phyloP scores from a whole-genome alignment of 2,113 vertebrate species.

The Trinectes maculatus region DNA sequence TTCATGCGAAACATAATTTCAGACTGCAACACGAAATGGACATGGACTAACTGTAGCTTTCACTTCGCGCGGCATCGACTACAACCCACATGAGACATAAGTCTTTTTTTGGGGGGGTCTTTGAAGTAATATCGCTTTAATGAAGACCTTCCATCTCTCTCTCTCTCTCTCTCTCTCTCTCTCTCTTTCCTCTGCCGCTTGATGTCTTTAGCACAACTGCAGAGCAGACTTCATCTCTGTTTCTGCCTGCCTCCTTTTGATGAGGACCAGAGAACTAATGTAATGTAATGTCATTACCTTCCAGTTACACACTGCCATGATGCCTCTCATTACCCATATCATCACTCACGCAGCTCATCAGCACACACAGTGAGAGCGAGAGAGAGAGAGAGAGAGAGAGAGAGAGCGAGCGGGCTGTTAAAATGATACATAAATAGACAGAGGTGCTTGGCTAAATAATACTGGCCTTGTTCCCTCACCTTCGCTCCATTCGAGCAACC shows the following conservation, averaged over 20 bases:
- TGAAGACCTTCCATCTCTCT: slow-evolving; percentile 29
- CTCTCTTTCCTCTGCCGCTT: too few relatives aligned
- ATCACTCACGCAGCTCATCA: slow-evolving; percentile 67
- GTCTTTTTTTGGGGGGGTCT: slow-evolving; percentile 18
- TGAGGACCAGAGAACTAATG: slow-evolving; percentile 68
- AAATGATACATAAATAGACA: slow-evolving; percentile 60
- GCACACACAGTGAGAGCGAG: slow-evolving; percentile 4
- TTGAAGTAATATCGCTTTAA: slow-evolving; percentile 38
- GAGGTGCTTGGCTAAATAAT: slow-evolving; percentile 57
- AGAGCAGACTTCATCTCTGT: slow-evolving; percentile 32
- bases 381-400: slow-evolving; percentile 10
- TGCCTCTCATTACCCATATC: slow-evolving; percentile 72
- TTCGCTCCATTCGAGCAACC: slow-evolving; percentile 27
- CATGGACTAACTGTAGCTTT: neutral
- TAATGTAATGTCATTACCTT: slow-evolving; percentile 67
- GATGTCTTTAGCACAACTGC: slow-evolving; percentile 12
- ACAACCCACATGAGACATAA: slow-evolving; percentile 1
- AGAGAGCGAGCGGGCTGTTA: slow-evolving; percentile 24
- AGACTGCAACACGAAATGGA: neutral
- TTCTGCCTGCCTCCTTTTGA: slow-evolving; percentile 54
- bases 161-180: neutral
- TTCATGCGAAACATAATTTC: slow-evolving; percentile 9
- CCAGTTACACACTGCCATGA: slow-evolving; percentile 57
- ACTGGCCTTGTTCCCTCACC: slow-evolving; percentile 54
- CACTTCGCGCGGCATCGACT: neutral